Base-by-base conservation (phyloP, 2,113 vertebrate genomes). In the Leuciscus idus region DNA sequence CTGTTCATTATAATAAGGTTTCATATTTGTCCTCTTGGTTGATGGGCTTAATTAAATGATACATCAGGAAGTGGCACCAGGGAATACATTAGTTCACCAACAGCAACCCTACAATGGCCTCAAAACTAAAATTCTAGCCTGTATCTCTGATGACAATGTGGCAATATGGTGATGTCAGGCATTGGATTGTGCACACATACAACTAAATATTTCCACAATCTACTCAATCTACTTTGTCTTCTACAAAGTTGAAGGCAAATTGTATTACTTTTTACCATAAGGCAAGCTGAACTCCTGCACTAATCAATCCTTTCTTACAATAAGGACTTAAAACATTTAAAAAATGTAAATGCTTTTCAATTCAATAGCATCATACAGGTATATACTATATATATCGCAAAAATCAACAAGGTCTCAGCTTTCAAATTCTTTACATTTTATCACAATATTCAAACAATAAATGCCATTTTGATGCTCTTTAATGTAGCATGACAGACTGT, bases 1-100 rank as follows among this genome's bases (percentile, higher is more conserved):
- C 21, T 36, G 11, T 78, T 78, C 55, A 80, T 80, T 62, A 62
- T 61, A 80, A 62, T 46, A 43, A 13, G 78, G 59, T 43, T 62
- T 62, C 78, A 80, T 80, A 62, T 80, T 57, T 78, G 76, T 78
- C 52, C 19, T 78, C 76, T 23, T 43, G 55, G 36, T 62, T 62
- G 57, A 80, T 28, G 13, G 36, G 36, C 78, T 17, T 80, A 80
- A 62, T 80, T 43, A 28, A 43, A 43, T 62, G 6, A 62, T 46
- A 28, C 10, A 46, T 43, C 59, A 80, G 36, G 12, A 80, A 23
- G 19, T 43, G 33, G 33, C 76, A 79, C 28, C 5, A n/a, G 55
- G 33, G 52, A 17, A 15, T 79, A 43, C 11, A 61, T 80, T 26
- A 62, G 36, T 26, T 80, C 33, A 62, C 33, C 12, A 9, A 43